phyloP scores from a whole-genome alignment of 92 coral and sea anemone genomes.

The Ricordea florida region DNA sequence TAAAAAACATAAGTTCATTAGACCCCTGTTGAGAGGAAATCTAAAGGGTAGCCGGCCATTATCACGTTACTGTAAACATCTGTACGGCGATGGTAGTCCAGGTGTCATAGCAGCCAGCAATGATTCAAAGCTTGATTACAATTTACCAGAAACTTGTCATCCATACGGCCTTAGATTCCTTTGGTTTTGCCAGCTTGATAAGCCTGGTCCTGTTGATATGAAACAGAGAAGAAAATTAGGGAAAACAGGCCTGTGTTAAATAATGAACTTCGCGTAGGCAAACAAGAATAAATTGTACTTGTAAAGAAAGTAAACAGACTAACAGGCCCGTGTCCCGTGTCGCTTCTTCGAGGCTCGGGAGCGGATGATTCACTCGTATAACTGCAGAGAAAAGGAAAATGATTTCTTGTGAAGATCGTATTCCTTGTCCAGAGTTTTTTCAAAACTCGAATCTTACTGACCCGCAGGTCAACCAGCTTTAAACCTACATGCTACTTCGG shows the following conservation, averaged over 20 bases:
- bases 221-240: neutral
- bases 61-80: neutral
- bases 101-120: too few species aligned
- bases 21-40: too few species aligned
- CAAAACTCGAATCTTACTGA: neutral
- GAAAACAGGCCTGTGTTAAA: neutral
- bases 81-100: too few species aligned
- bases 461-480: neutral
- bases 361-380: conserved; percentile 85
- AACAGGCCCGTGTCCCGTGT: conserved; percentile 91
- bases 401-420: neutral
- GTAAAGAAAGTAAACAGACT: conserved; percentile 33
- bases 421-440: neutral
- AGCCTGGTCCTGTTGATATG: conserved; percentile 62
- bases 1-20: too few species aligned
- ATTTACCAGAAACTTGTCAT: conserved; percentile 85
- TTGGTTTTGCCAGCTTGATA: conserved; percentile 80
- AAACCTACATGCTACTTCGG: conserved; percentile 82
- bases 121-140: neutral
- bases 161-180: conserved; percentile 78
- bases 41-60: too few species aligned
- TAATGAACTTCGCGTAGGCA: neutral
- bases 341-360: conserved; percentile 86
- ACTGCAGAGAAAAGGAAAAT: conserved; percentile 23
- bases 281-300: conserved; percentile 1